phyloP scores from a whole-genome alignment of 2,888 invertebrate genomes.

The Halictus ligatus region DNA sequence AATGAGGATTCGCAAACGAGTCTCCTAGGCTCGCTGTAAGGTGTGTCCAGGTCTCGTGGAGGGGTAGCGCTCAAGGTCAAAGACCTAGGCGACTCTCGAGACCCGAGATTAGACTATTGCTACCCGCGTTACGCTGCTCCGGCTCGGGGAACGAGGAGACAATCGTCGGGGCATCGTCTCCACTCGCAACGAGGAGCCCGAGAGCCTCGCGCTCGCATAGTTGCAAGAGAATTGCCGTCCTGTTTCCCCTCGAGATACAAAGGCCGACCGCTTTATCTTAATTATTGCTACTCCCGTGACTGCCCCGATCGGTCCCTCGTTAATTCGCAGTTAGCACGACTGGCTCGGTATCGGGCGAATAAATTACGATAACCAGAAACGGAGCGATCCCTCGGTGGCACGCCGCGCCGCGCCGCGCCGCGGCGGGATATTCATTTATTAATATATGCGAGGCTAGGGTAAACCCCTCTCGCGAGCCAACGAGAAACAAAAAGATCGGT shows the following conservation, averaged over 20 bases:
- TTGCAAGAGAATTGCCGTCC: not conserved
- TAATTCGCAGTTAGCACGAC: conserved; percentile 54
- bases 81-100: not conserved
- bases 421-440: conserved; percentile 8
- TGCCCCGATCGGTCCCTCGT: conserved; percentile 45
- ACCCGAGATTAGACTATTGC: conserved; percentile 1
- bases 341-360: conserved; percentile 31
- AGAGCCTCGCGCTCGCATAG: not conserved
- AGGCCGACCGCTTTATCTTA: conserved; percentile 58
- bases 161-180: conserved; percentile 12
- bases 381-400: conserved; percentile 5
- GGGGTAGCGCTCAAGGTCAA: not conserved
- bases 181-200: not conserved
- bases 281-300: conserved; percentile 56
- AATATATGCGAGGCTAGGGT: not conserved
- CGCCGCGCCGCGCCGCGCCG: not conserved
- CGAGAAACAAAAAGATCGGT: not conserved
- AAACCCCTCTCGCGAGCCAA: not conserved
- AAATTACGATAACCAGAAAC: conserved; percentile 42
- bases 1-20: not conserved
- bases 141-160: not conserved
- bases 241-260: conserved; percentile 30
- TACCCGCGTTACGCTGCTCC: not conserved
- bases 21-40: not conserved
- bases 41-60: not conserved